Conservation (phyloP, 2,888 invertebrate genomes). For the Pollenia angustigena region DNA sequence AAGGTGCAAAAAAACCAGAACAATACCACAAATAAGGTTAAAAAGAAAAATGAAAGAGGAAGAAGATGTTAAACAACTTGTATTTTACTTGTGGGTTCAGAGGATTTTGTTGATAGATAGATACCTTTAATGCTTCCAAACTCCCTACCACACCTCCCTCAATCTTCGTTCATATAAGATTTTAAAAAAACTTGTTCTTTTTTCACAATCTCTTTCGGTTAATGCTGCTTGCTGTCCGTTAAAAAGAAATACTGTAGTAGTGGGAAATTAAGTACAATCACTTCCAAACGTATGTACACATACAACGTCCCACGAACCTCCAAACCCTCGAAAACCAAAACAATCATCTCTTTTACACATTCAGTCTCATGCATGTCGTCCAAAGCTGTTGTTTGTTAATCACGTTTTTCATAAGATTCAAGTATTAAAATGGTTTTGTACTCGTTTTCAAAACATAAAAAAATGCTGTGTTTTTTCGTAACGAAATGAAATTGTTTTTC, state of each 20-base stretch:
- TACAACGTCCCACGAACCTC: not conserved
- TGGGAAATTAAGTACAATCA: constrained; percentile 41
- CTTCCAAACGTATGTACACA: not conserved
- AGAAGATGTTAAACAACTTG: constrained; percentile 52
- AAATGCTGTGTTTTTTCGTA: not conserved
- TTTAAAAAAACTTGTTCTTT: constrained; percentile 55
- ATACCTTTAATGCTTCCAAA: constrained; percentile 19
- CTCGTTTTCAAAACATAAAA: not conserved
- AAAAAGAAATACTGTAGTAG: constrained; percentile 8
- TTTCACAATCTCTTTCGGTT: constrained; percentile 26
- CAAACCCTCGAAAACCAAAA: constrained; percentile 12
- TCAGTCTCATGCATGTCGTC: constrained; percentile 20
- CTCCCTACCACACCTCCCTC: not conserved
- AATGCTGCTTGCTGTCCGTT: constrained; percentile 38
- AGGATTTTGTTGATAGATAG: constrained; percentile 48
- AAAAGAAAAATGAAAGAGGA: constrained; percentile 29
- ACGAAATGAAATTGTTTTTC: constrained; percentile 22
- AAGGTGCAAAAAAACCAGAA: constrained; percentile 47
- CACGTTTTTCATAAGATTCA: constrained; percentile 61
- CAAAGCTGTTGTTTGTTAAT: constrained; percentile 64
- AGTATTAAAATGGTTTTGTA: constrained; percentile 41
- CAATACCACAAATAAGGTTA: constrained; percentile 9
- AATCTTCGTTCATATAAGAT: not conserved
- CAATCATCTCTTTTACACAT: constrained; percentile 40
- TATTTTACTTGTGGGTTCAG: constrained; percentile 62